Evolutionary conservation across 2,888 invertebrate species (phyloP).

Genomic region (Sepioteuthis lessoniana): DNA sequence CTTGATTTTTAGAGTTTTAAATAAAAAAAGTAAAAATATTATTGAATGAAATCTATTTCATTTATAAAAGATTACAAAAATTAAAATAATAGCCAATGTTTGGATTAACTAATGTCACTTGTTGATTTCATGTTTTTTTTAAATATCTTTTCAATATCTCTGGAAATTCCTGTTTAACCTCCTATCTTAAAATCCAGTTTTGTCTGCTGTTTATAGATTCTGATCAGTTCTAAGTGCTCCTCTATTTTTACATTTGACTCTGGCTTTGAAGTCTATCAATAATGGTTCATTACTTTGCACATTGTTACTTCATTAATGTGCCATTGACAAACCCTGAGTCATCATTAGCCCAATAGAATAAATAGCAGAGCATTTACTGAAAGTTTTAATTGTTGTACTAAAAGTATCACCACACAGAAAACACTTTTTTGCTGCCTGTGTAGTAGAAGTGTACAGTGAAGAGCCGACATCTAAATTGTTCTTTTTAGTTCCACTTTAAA

Average conservation of each 20-base stretch:
- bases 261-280: background rate
- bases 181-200: background rate
- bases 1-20: too few species aligned
- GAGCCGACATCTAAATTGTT: background rate
- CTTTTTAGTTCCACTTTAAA: background rate
- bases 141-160: background rate
- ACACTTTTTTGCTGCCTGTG: background rate
- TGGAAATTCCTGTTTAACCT: background rate
- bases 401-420: background rate
- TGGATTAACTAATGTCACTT: background rate
- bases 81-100: background rate
- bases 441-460: background rate
- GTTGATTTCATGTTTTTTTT: background rate
- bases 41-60: too few species aligned
- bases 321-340: background rate
- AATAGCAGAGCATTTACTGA: background rate
- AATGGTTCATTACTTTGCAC: background rate
- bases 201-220: background rate
- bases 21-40: too few species aligned
- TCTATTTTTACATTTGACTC: constrained; percentile 25
- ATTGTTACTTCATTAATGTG: constrained; percentile 19
- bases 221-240: background rate
- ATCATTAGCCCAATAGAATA: constrained; percentile 10
- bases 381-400: background rate
- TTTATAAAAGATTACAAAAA: background rate